Evolutionary conservation across 2,113 vertebrate genomes (phyloP), one percentile per base, ranked within the genome.

Genomic region (Toxotes chatareus): DNA sequence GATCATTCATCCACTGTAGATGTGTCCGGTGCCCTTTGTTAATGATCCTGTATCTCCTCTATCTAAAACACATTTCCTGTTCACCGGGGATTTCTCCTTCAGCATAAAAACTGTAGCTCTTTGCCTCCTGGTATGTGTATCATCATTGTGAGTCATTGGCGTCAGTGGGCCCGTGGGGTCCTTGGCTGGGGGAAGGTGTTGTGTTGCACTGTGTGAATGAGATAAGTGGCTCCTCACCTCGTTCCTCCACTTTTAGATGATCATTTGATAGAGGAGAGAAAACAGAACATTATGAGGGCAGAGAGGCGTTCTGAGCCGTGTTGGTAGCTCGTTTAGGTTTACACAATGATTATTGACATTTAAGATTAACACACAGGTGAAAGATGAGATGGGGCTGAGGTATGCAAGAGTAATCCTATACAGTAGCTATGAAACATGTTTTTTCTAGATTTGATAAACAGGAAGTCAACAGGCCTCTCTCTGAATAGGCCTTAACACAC

Each of bases 111-210:
- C 74, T 53, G 65, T 55, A 51, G 67, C 76, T 70, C 65, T 75
- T 51, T 59, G 79, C 76, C 73, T 83, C 72, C 78, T 56, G 71
- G 53, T 68, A 47, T 68, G 51, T 81, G 79, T 67, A 68, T 85
- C 78, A 82, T 85, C 70, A 55, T 51, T 75, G 86, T 91, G 90
- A 93, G 80, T 92, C 89, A 83, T 5, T 69, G 79, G 79, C 78
- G 34, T 90, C 85, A 79, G 61, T 12, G 64, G 70, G 61, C 73
- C 64, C 13, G 59, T 75, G 75, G 80, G 82, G 63, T 78, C 44
- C 42, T 83, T 80, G 70, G 70, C 67, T 83, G 83, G 68, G 53
- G 59, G 76, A 76, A 83, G 82, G 86, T 87, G 87, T 88, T 90
- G 79, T 80, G 61, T 90, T 90, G 83, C 80, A 80, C 73, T 69